phyloP scores from a whole-genome alignment of 1,140 invertebrate genomes.

The Holcopasites calliopsidis region DNA sequence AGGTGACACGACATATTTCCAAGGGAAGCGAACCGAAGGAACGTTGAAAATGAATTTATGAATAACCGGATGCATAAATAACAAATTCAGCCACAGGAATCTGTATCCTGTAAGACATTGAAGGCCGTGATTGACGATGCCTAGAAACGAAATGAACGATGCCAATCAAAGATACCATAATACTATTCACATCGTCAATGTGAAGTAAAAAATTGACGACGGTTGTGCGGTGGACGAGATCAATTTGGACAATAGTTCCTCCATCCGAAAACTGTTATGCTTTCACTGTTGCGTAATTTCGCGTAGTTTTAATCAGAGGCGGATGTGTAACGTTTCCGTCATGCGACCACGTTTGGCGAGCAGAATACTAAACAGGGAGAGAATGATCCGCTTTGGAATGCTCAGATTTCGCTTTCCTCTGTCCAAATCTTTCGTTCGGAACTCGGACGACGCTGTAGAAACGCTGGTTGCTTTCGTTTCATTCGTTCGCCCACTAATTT shows the following conservation, averaged over 20 bases:
- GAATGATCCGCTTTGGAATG: conserved; percentile 13
- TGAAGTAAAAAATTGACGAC: not conserved
- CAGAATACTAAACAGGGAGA: conserved; percentile 69
- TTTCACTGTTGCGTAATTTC: conserved; percentile 75
- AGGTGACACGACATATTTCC: not conserved
- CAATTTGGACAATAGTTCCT: conserved; percentile 65
- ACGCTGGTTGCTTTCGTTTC: too few species aligned
- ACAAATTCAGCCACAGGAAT: too few species aligned
- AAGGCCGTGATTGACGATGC: too few species aligned
- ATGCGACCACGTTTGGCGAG: conserved; percentile 48
- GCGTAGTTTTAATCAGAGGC: conserved; percentile 53
- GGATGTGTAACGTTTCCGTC: conserved; percentile 76
- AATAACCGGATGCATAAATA: too few species aligned
- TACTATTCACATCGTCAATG: not conserved
- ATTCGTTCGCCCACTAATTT: too few species aligned
- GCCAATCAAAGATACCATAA: not conserved
- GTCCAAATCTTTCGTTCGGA: too few species aligned
- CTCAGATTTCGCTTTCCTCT: conserved; percentile 1
- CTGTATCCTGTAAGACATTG: too few species aligned
- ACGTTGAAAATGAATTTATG: too few species aligned
- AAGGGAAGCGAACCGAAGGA: not conserved
- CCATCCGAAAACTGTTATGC: conserved; percentile 51
- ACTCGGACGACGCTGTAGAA: too few species aligned
- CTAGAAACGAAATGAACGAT: too few species aligned
- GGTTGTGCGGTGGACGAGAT: conserved; percentile 8